Conservation (phyloP, 2,113 vertebrate species). For the Tychaedon coryphoeus region DNA sequence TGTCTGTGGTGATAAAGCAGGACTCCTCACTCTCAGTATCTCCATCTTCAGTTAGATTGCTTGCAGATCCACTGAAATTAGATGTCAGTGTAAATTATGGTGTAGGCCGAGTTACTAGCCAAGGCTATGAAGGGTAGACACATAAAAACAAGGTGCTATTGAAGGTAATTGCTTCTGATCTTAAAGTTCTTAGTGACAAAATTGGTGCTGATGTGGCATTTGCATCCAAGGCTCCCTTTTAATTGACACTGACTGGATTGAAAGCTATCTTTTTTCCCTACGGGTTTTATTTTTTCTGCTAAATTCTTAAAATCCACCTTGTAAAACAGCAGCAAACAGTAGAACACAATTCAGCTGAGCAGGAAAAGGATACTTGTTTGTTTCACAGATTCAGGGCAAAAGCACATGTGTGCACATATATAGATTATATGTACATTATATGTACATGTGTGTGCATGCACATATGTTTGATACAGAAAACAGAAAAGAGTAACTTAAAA, state of each 20-base stretch:
- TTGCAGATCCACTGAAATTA: slow-evolving; percentile 88
- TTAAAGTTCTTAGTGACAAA: slow-evolving; percentile 80
- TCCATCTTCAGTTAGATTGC: slow-evolving; percentile 81
- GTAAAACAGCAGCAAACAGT: background rate
- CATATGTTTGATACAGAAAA: background rate
- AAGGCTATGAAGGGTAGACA: slow-evolving; percentile 76
- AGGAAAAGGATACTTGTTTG: background rate
- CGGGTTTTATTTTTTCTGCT: slow-evolving; percentile 29
- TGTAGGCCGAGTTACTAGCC: slow-evolving; percentile 73
- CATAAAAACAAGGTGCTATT: slow-evolving; percentile 81
- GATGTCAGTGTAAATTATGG: slow-evolving; percentile 94
- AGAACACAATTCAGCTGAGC: background rate
- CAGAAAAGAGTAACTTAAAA: background rate
- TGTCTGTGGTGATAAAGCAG: slow-evolving; percentile 74
- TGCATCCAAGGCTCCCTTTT: slow-evolving; percentile 76
- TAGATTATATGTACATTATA: rapidly evolving
- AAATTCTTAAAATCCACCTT: slow-evolving; percentile 48
- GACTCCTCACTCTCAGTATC: slow-evolving; percentile 71
- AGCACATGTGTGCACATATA: rapidly evolving
- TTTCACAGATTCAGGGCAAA: background rate
- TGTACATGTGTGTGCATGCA: rapidly evolving
- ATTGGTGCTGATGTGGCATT: slow-evolving; percentile 87
- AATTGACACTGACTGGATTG: slow-evolving; percentile 73
- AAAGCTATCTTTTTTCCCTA: background rate
- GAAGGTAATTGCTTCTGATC: slow-evolving; percentile 87